Base-by-base conservation (phyloP, 2,888 invertebrate species). In the Aleiodes alternator region DNA sequence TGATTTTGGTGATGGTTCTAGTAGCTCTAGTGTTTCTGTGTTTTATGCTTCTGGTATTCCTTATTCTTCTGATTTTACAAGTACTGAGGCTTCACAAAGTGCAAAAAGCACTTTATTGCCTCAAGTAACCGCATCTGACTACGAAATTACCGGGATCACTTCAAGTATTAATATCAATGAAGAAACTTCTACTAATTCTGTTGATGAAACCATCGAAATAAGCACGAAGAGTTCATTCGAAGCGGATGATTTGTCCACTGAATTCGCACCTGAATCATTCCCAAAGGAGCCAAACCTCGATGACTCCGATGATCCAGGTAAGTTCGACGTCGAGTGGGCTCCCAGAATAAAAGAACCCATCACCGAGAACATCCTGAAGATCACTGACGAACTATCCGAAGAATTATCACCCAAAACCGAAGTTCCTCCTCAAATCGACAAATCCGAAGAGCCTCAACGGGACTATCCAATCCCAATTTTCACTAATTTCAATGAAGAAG, bases 391-490 rank as follows among this genome's bases (percentile, higher is more conserved):
- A 11, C 61, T 66, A 55, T 69, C 75, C 0, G 43, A 70, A 9
- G 38, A 59, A 34, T 48, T 72, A 16, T 43, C 87, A 82, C 85
- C 12, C 86, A 81, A 88, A 86, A 38, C 38, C 69, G 57, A 72
- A 50, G 34, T 59, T 48, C 51, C 14, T 8, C 56, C 66, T 8
- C 43, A 34, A 12, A 50, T 73, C 8, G 73, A 76, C 50, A 69
- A 57, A 4, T 51, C 50, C 7, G 90, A 90, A 78, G 85, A 87
- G 38, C 80, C 90, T 1, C 90, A 90, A 70, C 87, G 88, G 61
- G 91, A 91, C 83, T 89, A 88, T 77, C 90, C 90, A 0, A 79
- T 87, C 11, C 86, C 85, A n/a, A 81, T 88, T 50, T 87, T 87
- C 80, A 55, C 29, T 3, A 83, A 87, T 14, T 90, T 90, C 80